Conservation (phyloP, 1,140 invertebrate species). For the Olivierus martensii region DNA sequence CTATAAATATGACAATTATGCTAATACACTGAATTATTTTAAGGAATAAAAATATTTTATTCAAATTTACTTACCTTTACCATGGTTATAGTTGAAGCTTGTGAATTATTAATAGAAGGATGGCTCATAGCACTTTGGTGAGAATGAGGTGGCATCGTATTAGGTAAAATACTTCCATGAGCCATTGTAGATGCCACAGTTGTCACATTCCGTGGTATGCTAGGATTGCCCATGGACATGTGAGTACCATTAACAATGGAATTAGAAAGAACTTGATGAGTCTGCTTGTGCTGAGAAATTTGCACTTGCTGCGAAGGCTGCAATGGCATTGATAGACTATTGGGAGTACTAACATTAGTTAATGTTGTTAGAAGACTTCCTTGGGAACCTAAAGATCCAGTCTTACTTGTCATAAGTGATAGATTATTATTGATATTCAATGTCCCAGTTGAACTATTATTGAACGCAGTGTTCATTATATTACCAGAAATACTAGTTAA, state of each 20-base stretch:
- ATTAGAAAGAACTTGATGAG: slow-evolving; percentile 5
- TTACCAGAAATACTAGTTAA: slow-evolving; percentile 13
- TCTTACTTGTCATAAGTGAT: slow-evolving; percentile 9
- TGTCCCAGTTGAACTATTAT: slow-evolving; percentile 12
- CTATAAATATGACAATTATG: too few relatives aligned
- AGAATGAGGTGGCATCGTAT: slow-evolving; percentile 6
- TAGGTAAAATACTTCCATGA: slow-evolving; percentile 10
- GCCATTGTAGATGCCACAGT: slow-evolving; percentile 10
- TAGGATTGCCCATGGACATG: slow-evolving; percentile 18
- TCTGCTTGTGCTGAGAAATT: slow-evolving; percentile 16
- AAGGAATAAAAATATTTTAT: too few relatives aligned
- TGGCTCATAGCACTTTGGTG: slow-evolving; percentile 15
- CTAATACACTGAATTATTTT: too few relatives aligned
- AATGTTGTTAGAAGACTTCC: slow-evolving; percentile 6
- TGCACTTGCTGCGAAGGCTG: slow-evolving; percentile 4
- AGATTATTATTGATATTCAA: slow-evolving; percentile 11
- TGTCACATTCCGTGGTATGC: slow-evolving; percentile 6
- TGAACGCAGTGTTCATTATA: slow-evolving; percentile 8
- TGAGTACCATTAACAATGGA: slow-evolving; percentile 30
- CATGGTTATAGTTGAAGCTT: slow-evolving; percentile 12
- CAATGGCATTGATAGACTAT: slow-evolving; percentile 12
- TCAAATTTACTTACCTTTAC: too few relatives aligned
- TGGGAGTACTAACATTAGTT: slow-evolving; percentile 14
- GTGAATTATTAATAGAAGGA: slow-evolving; percentile 11
- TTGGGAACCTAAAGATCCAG: slow-evolving; percentile 8